phyloP scores from a whole-genome alignment of 1,140 invertebrate species.

The Temnothorax nylanderi region DNA sequence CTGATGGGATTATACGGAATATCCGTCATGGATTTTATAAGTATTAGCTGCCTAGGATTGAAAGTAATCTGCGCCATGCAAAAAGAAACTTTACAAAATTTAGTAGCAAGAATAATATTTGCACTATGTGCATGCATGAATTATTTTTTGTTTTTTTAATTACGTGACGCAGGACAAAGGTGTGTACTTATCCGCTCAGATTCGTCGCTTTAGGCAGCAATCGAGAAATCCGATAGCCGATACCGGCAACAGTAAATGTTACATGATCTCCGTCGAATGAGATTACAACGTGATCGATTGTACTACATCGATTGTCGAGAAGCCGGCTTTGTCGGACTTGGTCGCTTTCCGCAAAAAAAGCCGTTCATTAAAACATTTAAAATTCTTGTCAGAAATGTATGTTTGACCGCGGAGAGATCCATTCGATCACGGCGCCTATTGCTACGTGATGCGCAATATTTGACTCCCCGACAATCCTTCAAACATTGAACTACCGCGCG shows the following conservation, averaged over 20 bases:
- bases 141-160: not conserved
- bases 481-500: slow-evolving; percentile 27
- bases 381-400: not conserved
- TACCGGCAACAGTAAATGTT: slow-evolving; percentile 9
- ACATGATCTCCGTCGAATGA: slow-evolving; percentile 8
- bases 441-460: not conserved
- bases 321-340: not conserved
- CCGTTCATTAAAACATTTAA: slow-evolving; percentile 31
- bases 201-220: not conserved
- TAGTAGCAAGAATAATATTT: not conserved
- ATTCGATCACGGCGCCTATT: not conserved
- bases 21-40: not conserved
- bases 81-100: not conserved
- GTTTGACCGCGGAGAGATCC: not conserved
- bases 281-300: not conserved
- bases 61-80: not conserved
- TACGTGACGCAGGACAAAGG: not conserved
- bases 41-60: not conserved
- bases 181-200: not conserved
- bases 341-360: not conserved
- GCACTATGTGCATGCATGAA: not conserved
- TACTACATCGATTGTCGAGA: not conserved
- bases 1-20: slow-evolving; percentile 18
- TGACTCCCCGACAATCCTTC: not conserved
- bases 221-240: not conserved